phyloP scores from a whole-genome alignment of 2,888 invertebrate species.

The Drosophila conformis region DNA sequence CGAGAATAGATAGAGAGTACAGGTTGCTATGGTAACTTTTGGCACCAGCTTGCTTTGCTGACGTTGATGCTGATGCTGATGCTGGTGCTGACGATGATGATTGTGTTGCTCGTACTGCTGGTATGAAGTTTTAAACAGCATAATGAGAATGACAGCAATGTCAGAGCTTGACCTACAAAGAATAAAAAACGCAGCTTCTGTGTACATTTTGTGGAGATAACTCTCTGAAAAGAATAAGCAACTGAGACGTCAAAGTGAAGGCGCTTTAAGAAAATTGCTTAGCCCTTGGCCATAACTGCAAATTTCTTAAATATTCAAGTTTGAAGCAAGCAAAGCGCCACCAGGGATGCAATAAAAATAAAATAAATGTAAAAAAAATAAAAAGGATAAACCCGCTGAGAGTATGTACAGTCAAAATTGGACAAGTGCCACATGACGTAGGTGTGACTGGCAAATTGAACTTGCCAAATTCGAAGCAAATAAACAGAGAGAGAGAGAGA shows the following conservation, averaged over 20 bases:
- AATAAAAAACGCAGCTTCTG: constrained; percentile 9
- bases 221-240: not conserved
- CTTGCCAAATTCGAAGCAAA: constrained; percentile 48
- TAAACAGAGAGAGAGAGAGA: constrained; percentile 1
- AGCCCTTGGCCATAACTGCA: constrained; percentile 24
- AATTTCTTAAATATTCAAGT: constrained; percentile 50
- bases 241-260: constrained; percentile 54
- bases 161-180: constrained; percentile 68
- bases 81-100: constrained; percentile 29
- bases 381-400: constrained; percentile 46
- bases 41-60: constrained; percentile 47
- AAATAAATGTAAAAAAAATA: constrained; percentile 29
- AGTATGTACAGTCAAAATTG: constrained; percentile 43
- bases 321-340: constrained; percentile 8
- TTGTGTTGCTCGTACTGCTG: constrained; percentile 15
- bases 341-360: constrained; percentile 11
- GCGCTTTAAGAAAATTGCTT: constrained; percentile 22
- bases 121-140: constrained; percentile 20
- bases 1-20: constrained; percentile 5
- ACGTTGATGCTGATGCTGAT: constrained; percentile 13
- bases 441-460: constrained; percentile 65
- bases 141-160: constrained; percentile 33
- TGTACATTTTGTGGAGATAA: constrained; percentile 3
- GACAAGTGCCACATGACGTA: constrained; percentile 52
- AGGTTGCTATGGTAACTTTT: constrained; percentile 43